Evolutionary conservation across 2,888 invertebrate genomes (phyloP), one percentile per base, ranked within the genome.

Genomic region (Drosophila nigritarsus): DNA sequence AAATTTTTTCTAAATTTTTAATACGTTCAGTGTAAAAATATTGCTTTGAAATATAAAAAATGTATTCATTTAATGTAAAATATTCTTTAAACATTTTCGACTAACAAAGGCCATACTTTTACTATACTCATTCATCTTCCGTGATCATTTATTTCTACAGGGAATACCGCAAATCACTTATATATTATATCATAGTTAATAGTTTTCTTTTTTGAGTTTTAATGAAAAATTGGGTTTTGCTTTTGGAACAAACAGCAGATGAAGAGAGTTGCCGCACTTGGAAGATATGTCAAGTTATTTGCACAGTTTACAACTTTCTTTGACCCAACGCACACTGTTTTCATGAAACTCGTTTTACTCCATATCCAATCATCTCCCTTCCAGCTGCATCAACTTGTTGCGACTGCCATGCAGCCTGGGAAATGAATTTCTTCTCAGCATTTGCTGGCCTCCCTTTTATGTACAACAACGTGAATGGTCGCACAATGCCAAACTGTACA

Each of bases 401-500:
- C 20, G 9, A 42, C 42, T 20, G 20, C 11, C 11, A 20, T 42
- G 42, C 45, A 45, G 49, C 27, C 27, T 38, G 55, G n/a, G n/a
- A 55, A 29, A n/a, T 38, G 27, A 15, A 27, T 20, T 56, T n/a
- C n/a, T 24, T 18, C 11, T 24, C 34, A 11, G 3, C 34, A 11
- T 34, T 54, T 18, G 53, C 38, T 13, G 27, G 38, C 15, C 27
- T 27, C 34, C 54, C 24, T 54, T 54, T 55, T 9, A 1, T 32
- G 32, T 53, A 3, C 27, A 54, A 8, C 13, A 54, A 54, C 18
- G 3, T 13, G 20, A 45, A 45, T 30, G 20, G n/a, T 45, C 45
- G 29, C 45, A 11, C 40, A 51, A 65, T 48, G 51, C 15, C 48
- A 20, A 48, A 27, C 18, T 38, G 36, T 55, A n/a, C 9, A 36